These are phyloP conservation scores for Triops longicaudatus DNA, from an alignment of 1,140 invertebrate species.

Conservation along the genomic window DNA sequence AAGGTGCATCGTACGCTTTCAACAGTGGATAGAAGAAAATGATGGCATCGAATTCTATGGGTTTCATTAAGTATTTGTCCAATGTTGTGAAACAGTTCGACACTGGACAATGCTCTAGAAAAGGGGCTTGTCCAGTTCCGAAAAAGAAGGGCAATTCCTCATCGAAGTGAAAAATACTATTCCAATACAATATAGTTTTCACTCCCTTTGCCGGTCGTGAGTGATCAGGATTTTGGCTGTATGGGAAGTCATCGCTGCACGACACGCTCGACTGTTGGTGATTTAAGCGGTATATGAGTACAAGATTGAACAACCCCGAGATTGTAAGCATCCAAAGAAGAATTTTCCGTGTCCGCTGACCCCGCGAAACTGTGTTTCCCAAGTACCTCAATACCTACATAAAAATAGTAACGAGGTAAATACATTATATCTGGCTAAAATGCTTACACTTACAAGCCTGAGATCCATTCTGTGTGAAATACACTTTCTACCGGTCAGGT, in stretches of 20 bases:
- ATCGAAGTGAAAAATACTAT: slow-evolving; percentile 13
- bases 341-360: neutral
- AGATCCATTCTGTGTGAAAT: neutral
- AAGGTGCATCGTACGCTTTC: neutral
- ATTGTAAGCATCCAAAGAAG: neutral
- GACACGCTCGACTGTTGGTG: neutral
- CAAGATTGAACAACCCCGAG: neutral
- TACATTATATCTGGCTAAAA: neutral
- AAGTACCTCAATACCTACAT: neutral
- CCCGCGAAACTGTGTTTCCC: neutral
- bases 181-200: slow-evolving; percentile 20
- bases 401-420: neutral
- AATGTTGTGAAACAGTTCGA: slow-evolving; percentile 20
- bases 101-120: slow-evolving; percentile 16
- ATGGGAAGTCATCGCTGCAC: slow-evolving; percentile 2
- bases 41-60: slow-evolving; percentile 26
- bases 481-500: no score
- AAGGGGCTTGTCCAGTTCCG: slow-evolving; percentile 20
- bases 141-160: slow-evolving; percentile 15
- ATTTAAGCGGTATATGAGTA: neutral
- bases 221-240: neutral
- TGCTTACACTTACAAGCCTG: neutral
- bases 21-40: slow-evolving; percentile 23
- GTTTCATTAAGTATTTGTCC: slow-evolving; percentile 19
- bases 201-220: neutral